Evolutionary conservation across 2,113 vertebrate species (phyloP).

Genomic region (Poicephalus meyeri): DNA sequence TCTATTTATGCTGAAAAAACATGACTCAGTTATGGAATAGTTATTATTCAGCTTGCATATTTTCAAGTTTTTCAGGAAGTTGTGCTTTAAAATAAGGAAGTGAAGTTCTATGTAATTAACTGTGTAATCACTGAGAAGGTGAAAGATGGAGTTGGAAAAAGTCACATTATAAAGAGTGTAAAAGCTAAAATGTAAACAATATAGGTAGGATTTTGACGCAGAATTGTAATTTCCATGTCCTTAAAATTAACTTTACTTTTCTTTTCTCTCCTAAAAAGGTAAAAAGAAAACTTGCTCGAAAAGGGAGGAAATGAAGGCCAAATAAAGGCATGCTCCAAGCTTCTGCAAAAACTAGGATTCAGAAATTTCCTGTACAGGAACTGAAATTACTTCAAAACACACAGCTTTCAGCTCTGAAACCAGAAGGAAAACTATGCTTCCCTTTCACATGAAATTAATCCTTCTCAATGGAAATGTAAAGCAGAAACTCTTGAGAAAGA

Average conservation of each 20-base stretch:
- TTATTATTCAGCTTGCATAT: neutral
- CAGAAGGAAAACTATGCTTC: slow-evolving; percentile 76
- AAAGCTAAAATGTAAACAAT: neutral
- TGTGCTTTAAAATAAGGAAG: neutral
- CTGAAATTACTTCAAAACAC: slow-evolving; percentile 80
- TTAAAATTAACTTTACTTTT: neutral
- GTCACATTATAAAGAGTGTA: neutral
- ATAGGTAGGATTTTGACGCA: neutral
- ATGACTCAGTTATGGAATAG: neutral
- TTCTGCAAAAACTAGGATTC: slow-evolving; percentile 78
- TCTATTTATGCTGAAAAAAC: neutral
- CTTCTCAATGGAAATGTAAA: slow-evolving; percentile 73
- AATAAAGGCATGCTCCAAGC: slow-evolving; percentile 75
- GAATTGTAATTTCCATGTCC: neutral
- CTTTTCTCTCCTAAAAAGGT: slow-evolving; percentile 78
- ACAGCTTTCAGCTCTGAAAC: slow-evolving; percentile 86
- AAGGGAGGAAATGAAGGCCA: slow-evolving; percentile 79
- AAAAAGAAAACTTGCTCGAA: slow-evolving; percentile 81
- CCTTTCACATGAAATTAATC: slow-evolving; percentile 70
- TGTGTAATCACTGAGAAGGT: neutral
- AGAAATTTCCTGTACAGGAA: slow-evolving; percentile 74
- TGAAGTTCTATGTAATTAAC: neutral
- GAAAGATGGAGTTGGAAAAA: neutral
- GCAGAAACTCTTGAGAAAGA: slow-evolving; percentile 77
- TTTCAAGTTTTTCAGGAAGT: neutral